Conservation (phyloP, 2,888 invertebrate species). For the Amphipoea oculea region DNA sequence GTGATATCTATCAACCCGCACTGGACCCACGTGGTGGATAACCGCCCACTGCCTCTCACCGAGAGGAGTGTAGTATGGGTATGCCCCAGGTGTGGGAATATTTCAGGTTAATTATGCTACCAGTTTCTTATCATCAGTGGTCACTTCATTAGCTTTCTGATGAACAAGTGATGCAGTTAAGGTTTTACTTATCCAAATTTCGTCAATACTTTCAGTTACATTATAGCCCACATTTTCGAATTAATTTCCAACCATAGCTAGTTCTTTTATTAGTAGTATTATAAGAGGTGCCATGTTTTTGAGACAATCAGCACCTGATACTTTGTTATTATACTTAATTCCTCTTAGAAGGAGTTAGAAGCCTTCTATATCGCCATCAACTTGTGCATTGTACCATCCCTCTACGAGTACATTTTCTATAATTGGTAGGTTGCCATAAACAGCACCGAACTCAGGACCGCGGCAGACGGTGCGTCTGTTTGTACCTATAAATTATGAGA, state of each 20-base stretch:
- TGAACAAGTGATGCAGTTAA: no score
- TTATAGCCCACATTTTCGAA: not conserved
- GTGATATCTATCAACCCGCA: not conserved
- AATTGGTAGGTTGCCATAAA: conserved; percentile 68
- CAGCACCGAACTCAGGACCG: conserved; percentile 43
- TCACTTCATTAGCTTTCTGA: not conserved
- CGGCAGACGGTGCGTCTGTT: conserved; percentile 29
- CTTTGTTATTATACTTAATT: not conserved
- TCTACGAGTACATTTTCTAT: conserved; percentile 39
- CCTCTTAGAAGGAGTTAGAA: not conserved
- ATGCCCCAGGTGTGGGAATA: not conserved
- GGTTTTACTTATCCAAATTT: not conserved
- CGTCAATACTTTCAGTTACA: not conserved
- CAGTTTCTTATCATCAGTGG: not conserved
- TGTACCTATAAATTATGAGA: conserved; percentile 59
- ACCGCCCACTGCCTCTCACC: not conserved
- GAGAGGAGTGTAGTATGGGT: not conserved
- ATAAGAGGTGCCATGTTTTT: not conserved
- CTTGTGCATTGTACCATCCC: conserved; percentile 39
- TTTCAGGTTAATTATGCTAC: not conserved
- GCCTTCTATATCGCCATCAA: not conserved
- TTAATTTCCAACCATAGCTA: not conserved
- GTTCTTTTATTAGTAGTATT: not conserved
- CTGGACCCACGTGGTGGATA: not conserved
- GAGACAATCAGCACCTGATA: not conserved